Percentiles rank a stretch among this genome's conserved stretches.
These are phyloP conservation scores for Quadroppia sp. DNA, from an alignment of 2,888 invertebrate species.

Conservation along the genomic window DNA sequence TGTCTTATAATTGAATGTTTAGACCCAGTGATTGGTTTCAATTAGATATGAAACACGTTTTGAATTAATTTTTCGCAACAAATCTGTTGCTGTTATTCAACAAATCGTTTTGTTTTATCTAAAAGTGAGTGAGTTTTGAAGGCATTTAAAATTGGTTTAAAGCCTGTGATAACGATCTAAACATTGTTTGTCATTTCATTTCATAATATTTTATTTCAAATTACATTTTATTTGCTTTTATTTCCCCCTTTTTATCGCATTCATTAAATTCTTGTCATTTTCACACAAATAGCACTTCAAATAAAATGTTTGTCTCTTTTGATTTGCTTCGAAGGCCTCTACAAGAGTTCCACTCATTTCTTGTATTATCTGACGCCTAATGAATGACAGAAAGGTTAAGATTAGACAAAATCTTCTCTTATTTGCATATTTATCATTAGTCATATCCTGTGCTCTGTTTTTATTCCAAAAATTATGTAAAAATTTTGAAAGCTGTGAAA, in stretches of 20 bases:
- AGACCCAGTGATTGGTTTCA: neutral
- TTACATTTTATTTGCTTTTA: neutral
- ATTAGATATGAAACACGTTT: conserved; percentile 27
- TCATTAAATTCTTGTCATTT: neutral
- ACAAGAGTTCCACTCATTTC: conserved; percentile 13
- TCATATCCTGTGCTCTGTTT: conserved; percentile 27
- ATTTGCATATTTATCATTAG: conserved; percentile 28
- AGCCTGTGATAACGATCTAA: no score
- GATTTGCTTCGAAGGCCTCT: neutral
- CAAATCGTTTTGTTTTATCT: neutral
- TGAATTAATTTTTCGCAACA: neutral
- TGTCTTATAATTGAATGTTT: conserved; percentile 6
- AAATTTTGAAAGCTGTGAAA: neutral
- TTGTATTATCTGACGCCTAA: conserved; percentile 7
- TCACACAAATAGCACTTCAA: neutral
- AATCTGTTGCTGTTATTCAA: neutral
- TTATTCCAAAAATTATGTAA: neutral
- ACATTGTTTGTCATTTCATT: neutral
- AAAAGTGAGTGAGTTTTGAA: neutral
- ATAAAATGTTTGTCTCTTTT: conserved; percentile 2
- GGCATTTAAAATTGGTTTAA: no score
- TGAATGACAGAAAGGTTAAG: conserved; percentile 26
- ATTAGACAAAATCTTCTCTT: conserved; percentile 12
- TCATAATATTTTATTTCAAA: neutral
- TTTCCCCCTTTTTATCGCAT: neutral